Conservation (phyloP, 2,113 vertebrate genomes). For the Eonycteris spelaea region DNA sequence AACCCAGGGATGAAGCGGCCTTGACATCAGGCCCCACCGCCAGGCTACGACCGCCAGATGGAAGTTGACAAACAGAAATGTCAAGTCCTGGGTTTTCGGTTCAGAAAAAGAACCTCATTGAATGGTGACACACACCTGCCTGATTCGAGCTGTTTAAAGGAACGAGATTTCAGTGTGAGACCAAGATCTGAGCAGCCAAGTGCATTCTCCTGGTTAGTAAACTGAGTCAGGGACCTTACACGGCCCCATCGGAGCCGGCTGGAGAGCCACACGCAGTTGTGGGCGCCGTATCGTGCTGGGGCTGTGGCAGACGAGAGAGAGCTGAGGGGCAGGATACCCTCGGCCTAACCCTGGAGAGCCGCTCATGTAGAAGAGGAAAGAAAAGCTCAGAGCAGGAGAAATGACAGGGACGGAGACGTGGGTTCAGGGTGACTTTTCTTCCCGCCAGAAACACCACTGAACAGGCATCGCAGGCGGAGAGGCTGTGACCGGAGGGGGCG, state of each 20-base stretch:
- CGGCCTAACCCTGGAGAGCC: too few species aligned
- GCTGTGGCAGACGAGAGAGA: background rate
- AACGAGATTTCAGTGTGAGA: background rate
- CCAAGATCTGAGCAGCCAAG: fast-evolving
- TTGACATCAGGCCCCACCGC: background rate
- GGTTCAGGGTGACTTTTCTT: background rate
- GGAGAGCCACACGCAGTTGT: background rate
- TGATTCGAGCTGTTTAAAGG: too few species aligned
- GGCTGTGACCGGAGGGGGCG: too few species aligned
- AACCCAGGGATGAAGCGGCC: too few species aligned
- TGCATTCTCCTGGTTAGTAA: fast-evolving
- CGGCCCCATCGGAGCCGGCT: background rate
- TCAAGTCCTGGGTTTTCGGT: background rate
- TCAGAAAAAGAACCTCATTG: fast-evolving
- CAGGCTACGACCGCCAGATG: background rate
- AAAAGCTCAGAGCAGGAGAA: background rate
- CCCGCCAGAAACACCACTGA: background rate
- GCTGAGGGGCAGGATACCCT: background rate
- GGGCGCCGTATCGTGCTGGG: background rate
- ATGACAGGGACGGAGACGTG: background rate
- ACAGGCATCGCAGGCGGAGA: background rate
- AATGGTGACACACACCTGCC: background rate
- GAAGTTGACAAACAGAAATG: background rate
- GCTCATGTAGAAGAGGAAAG: background rate
- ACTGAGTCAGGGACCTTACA: fast-evolving